These are phyloP conservation scores for Salminus brasiliensis DNA, from an alignment of 2,113 vertebrate species.

Conservation along the genomic window DNA sequence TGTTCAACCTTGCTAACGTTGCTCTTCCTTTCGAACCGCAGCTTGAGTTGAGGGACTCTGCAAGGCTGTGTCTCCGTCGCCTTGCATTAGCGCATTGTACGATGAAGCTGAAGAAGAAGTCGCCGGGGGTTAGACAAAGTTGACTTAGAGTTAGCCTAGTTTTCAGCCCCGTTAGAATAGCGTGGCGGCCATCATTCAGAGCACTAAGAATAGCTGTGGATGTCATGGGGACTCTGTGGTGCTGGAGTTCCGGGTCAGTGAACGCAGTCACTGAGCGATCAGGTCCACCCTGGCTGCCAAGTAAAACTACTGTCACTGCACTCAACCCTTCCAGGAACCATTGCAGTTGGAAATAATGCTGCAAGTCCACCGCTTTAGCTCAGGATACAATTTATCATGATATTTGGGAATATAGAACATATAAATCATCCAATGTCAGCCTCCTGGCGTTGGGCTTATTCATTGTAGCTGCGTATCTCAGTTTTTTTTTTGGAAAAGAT, in stretches of 20 bases:
- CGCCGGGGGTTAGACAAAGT: slow-evolving; percentile 9
- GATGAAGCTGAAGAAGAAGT: slow-evolving; percentile 19
- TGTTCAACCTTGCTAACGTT: not conserved
- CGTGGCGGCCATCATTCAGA: slow-evolving; percentile 35
- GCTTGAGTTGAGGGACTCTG: not conserved
- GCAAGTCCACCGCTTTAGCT: not conserved
- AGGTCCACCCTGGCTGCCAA: slow-evolving; percentile 3
- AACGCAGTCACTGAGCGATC: slow-evolving; percentile 3
- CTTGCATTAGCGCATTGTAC: slow-evolving; percentile 5
- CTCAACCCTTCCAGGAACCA: not conserved
- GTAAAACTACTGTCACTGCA: not conserved
- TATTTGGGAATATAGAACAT: too few species aligned
- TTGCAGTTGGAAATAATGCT: not conserved
- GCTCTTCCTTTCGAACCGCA: not conserved
- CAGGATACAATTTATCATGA: not conserved
- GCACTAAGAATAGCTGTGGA: slow-evolving; percentile 38
- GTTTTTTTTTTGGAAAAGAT: too few species aligned
- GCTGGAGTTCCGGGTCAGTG: slow-evolving; percentile 15
- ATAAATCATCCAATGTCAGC: too few species aligned
- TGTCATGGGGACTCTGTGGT: slow-evolving; percentile 4
- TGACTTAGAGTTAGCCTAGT: slow-evolving; percentile 38
- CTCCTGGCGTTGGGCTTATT: too few species aligned
- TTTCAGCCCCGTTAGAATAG: slow-evolving; percentile 41
- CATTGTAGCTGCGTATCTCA: too few species aligned
- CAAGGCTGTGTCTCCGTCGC: not conserved